Evolutionary conservation across 1,140 invertebrate species (phyloP), one percentile per base, ranked within the genome.

Genomic region (Drosophila tsacasi): DNA sequence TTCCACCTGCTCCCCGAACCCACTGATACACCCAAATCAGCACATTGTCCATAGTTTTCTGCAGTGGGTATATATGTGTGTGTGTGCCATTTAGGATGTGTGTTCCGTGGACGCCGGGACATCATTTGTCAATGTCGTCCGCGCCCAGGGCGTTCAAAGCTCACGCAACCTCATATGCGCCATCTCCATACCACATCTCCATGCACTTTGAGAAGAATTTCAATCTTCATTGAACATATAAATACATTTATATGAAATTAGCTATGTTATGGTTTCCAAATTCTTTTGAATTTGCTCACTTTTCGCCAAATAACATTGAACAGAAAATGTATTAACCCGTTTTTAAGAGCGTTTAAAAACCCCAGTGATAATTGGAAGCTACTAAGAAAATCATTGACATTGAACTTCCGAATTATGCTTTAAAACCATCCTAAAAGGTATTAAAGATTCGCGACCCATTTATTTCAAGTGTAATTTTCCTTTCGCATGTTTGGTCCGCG

Each of bases 41-140:
- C 66, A 58, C 77, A 84, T 84, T 78, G 81, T 72, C 40, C 46
- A 60, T 60, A 17, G 19, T 35, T 35, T 55, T 55, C 39, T 37
- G 39, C n/a, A 37, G 25, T 54, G 69, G 23, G 55, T 62, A 39
- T 44, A 35, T 27, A 6, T n/a, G n/a, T n/a, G 30, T 50, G 30
- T 61, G n/a, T 44, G 46, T 55, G 52, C 60, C 42, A 55, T 57
- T 54, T 27, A 27, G 67, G 39, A 37, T 55, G 47, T 84, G 63
- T 71, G 74, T 49, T 68, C 52, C 68, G 60, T 66, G 23, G 8
- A 49, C 37, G 74, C 69, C 66, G 61, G 81, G 55, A 69, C 85
- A 89, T 84, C 84, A 89, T 89, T 89, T 89, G 84, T 89, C 84
- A 90, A 87, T 84, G 84, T 89, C 83, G 76, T 81, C 63, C 83